Evolutionary conservation across 2,888 invertebrate species (phyloP).

Genomic region (Alsophila aescularia): DNA sequence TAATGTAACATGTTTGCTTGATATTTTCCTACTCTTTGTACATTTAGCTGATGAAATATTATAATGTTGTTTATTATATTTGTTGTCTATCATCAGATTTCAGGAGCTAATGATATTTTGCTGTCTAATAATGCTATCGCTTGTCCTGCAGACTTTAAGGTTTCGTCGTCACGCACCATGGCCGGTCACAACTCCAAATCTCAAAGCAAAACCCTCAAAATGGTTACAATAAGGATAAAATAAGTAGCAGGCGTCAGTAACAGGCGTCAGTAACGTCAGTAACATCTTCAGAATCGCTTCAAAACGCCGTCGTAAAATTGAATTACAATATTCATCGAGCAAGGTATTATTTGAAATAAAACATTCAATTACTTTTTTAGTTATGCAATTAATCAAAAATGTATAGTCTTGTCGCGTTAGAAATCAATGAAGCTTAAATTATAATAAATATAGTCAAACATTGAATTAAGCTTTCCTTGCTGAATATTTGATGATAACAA

Average conservation of each 20-base stretch:
- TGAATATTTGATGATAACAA: no score
- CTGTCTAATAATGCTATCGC: slow-evolving; percentile 54
- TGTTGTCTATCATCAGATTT: slow-evolving; percentile 52
- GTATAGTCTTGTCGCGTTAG: neutral
- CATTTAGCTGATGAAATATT: neutral
- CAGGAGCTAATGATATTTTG: slow-evolving; percentile 54
- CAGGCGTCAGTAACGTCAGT: neutral
- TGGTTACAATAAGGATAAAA: slow-evolving; percentile 14
- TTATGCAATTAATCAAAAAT: neutral
- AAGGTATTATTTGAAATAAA: slow-evolving; percentile 35
- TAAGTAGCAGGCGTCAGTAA: slow-evolving; percentile 4
- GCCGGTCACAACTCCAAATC: slow-evolving; percentile 31
- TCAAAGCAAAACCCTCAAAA: slow-evolving; percentile 22
- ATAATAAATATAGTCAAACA: neutral
- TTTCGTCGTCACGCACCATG: slow-evolving; percentile 43
- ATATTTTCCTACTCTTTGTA: neutral
- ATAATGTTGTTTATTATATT: slow-evolving; percentile 38
- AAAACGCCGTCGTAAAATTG: slow-evolving; percentile 25
- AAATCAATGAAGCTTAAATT: slow-evolving; percentile 8
- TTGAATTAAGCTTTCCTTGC: neutral
- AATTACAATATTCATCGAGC: slow-evolving; percentile 20
- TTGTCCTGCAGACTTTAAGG: slow-evolving; percentile 66
- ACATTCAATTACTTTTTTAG: slow-evolving; percentile 1
- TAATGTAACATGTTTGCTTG: neutral
- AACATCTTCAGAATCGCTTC: slow-evolving; percentile 24